Evolutionary conservation across 2,113 vertebrate genomes (phyloP), one percentile per base, ranked within the genome.

Genomic region (Ictidomys tridecemlineatus): DNA sequence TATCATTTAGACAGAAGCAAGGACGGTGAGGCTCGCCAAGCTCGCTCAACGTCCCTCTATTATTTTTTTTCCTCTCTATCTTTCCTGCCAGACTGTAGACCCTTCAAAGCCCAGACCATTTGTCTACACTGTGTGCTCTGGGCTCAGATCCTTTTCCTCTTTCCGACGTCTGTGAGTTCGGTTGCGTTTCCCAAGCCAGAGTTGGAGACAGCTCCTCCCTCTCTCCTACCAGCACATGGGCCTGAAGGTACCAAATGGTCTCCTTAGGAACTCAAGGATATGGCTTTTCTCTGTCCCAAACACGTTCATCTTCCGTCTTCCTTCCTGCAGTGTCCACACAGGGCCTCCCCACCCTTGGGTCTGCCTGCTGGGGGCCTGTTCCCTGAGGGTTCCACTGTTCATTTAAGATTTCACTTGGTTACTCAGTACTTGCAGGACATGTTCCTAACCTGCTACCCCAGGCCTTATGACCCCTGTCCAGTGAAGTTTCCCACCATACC

Each of bases 101-200:
- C 24, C 17, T 5, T 4, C 2, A 1, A 1, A 34, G 77, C 26
- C 69, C 22, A 77, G n/a, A 51, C 70, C 1, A 4, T 0, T 2
- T 14, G n/a, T 24, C 18, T 12, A 34, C 2, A 9, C 12, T 0
- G 18, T 0, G 18, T 20, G 2, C 65, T n/a, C 42, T 9, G 0
- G 1, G 24, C 24, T 28, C 4, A 56, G 30, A 24, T 32, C 8
- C 34, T 72, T 51, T 32, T 2, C 56, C 63, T 69, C 45, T 51
- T 51, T 51, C 48, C 48, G 12, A 1, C 5, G 9, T n/a, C 14
- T 87, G 17, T 26, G 48, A 34, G 8, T 18, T 26, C 26, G 4
- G 32, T 14, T 0, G 11, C 18, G 63, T 11, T 39, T 85, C 85
- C 72, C n/a, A 48, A 30, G 8, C 30, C 58, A 14, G 9, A 24